These are phyloP conservation scores for Dreissena rostriformis DNA, from an alignment of 1,140 invertebrate genomes.

Conservation along the genomic window DNA sequence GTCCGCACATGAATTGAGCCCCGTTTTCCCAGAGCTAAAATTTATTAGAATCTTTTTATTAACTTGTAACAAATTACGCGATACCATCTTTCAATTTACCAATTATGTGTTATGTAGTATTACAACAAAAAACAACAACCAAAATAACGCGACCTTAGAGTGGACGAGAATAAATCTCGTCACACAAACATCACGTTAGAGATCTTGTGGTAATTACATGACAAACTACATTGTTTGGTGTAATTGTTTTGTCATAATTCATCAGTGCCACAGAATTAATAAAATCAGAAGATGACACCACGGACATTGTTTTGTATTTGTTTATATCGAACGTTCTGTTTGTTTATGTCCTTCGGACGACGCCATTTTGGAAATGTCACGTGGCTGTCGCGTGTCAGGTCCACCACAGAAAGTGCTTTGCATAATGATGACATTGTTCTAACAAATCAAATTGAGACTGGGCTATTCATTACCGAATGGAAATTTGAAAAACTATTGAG, in stretches of 20 bases:
- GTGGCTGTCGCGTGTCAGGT: constrained; percentile 44
- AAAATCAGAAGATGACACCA: not conserved
- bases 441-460: constrained; percentile 55
- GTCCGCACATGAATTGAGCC: too few species aligned
- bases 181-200: too few species aligned
- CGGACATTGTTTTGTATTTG: not conserved
- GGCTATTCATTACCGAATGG: constrained; percentile 52
- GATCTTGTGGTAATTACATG: too few species aligned
- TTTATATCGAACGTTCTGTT: not conserved
- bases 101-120: too few species aligned
- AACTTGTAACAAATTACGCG: too few species aligned
- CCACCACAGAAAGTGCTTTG: constrained; percentile 54
- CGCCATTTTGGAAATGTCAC: constrained; percentile 49
- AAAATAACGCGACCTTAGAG: too few species aligned
- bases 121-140: too few species aligned
- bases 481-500: constrained; percentile 58
- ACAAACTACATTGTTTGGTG: too few species aligned
- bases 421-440: constrained; percentile 58
- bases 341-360: not conserved
- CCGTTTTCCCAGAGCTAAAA: too few species aligned
- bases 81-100: too few species aligned
- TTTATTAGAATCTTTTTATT: too few species aligned
- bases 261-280: constrained; percentile 6
- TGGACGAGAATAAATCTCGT: too few species aligned
- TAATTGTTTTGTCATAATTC: not conserved